Conservation (phyloP, 37 sponge, comb jelly and placozoan genomes). For the Oscarella lobularis region DNA sequence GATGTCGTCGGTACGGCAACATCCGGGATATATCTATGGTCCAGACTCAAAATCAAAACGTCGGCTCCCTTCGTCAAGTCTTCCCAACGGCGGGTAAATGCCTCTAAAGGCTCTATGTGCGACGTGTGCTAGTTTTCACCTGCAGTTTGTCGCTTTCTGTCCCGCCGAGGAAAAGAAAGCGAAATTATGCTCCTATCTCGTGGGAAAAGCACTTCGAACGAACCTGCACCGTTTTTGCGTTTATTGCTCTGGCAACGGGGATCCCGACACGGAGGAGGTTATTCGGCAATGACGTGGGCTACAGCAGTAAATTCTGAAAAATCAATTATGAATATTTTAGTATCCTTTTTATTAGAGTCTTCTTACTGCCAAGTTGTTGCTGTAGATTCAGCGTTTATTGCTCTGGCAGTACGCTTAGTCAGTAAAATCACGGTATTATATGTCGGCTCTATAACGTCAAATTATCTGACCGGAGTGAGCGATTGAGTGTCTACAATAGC, state of each 20-base stretch:
- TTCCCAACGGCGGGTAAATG: not conserved
- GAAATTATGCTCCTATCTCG: slow-evolving; percentile 49
- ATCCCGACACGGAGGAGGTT: slow-evolving; percentile 97
- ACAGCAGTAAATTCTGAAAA: slow-evolving; percentile 46
- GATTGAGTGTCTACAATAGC: too few species aligned
- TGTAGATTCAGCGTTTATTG: slow-evolving; percentile 2
- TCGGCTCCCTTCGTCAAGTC: not conserved
- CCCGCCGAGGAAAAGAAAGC: not conserved
- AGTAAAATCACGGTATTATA: too few species aligned
- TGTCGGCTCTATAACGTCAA: too few species aligned
- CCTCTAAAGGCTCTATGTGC: too few species aligned
- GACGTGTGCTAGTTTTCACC: too few species aligned
- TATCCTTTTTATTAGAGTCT: not conserved
- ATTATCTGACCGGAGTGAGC: too few species aligned
- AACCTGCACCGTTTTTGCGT: slow-evolving; percentile 47
- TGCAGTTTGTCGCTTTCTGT: not conserved
- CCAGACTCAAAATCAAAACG: too few species aligned
- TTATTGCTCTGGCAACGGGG: slow-evolving; percentile 52
- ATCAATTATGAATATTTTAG: not conserved
- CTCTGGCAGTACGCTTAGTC: too few species aligned
- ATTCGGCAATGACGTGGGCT: slow-evolving; percentile 94
- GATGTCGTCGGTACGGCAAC: too few species aligned
- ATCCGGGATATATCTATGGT: too few species aligned
- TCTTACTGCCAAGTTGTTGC: slow-evolving; percentile 9
- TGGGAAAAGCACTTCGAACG: slow-evolving; percentile 66